phyloP scores from a whole-genome alignment of 2,797 vertebrate genomes.

The Oreochromis grahami region DNA sequence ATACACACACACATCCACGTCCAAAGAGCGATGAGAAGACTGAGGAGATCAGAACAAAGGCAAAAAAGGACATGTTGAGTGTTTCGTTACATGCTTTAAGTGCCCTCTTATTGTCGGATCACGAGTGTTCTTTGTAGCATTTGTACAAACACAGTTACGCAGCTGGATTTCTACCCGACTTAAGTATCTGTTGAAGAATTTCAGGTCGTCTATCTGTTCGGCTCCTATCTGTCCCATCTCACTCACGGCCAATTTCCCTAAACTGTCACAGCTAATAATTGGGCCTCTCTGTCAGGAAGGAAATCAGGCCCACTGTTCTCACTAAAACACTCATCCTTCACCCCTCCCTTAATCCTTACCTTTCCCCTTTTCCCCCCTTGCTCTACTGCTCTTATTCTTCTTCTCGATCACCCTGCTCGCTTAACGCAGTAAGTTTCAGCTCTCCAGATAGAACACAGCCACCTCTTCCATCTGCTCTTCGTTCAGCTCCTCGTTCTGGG shows the following conservation, averaged over 20 bases:
- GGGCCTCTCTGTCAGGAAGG: constrained; percentile 66
- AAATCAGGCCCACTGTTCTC: constrained; percentile 66
- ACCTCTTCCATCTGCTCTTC: constrained; percentile 64
- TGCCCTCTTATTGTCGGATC: background rate
- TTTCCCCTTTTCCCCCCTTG: background rate
- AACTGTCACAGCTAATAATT: constrained; percentile 73
- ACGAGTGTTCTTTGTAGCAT: background rate
- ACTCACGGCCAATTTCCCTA: constrained; percentile 65
- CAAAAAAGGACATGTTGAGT: background rate
- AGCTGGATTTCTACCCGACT: constrained; percentile 37
- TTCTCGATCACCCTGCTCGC: constrained; percentile 19
- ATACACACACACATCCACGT: constrained; percentile 5
- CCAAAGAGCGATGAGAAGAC: background rate
- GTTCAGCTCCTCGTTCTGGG: constrained; percentile 77
- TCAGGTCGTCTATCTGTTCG: constrained; percentile 42
- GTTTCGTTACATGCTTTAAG: background rate
- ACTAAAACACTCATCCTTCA: constrained; percentile 54
- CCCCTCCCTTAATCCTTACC: constrained; percentile 25
- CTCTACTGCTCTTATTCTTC: constrained; percentile 1
- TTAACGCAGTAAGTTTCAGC: constrained; percentile 48
- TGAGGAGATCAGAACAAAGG: background rate
- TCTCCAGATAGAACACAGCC: constrained; percentile 44
- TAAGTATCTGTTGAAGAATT: constrained; percentile 44
- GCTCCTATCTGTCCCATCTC: constrained; percentile 62
- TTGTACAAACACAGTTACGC: background rate